Evolutionary conservation across 2,797 vertebrate genomes (phyloP).

Genomic region (Aplochiton taeniatus): DNA sequence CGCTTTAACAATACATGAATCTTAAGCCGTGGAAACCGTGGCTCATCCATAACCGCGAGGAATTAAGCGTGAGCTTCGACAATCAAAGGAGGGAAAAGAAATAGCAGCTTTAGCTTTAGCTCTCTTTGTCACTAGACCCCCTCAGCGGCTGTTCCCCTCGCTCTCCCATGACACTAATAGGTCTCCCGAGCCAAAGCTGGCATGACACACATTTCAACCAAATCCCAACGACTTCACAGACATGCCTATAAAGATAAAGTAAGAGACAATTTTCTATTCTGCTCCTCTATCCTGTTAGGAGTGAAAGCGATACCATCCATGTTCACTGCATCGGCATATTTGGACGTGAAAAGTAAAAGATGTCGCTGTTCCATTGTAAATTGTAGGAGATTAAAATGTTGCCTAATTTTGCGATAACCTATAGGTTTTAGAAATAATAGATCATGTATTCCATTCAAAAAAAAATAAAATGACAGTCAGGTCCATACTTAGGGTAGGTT

Average conservation of each 20-base stretch:
- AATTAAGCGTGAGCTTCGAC: slow-evolving; percentile 69
- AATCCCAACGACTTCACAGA: slow-evolving; percentile 70
- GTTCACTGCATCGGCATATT: slow-evolving; percentile 55
- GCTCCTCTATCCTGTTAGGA: slow-evolving; percentile 48
- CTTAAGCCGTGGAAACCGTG: slow-evolving; percentile 66
- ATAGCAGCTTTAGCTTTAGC: slow-evolving; percentile 56
- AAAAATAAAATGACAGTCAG: too few species aligned
- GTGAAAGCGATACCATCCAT: slow-evolving; percentile 45
- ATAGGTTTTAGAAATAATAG: neutral
- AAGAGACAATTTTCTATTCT: slow-evolving; percentile 50
- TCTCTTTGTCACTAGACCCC: slow-evolving; percentile 62
- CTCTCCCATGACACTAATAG: slow-evolving; percentile 67
- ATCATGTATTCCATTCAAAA: slow-evolving; percentile 50
- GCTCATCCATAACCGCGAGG: slow-evolving; percentile 68
- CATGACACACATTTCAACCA: slow-evolving; percentile 64
- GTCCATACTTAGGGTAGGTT: too few species aligned
- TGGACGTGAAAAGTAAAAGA: slow-evolving; percentile 52
- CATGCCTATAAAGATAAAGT: slow-evolving; percentile 69
- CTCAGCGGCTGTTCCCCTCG: slow-evolving; percentile 54
- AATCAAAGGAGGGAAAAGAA: slow-evolving; percentile 60
- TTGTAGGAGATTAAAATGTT: slow-evolving; percentile 61
- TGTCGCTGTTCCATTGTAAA: slow-evolving; percentile 57
- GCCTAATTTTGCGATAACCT: slow-evolving; percentile 53
- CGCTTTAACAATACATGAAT: slow-evolving; percentile 66
- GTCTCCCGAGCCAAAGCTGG: slow-evolving; percentile 59